These are phyloP conservation scores for Stenodema calcarata DNA, from an alignment of 2,888 invertebrate genomes.

Conservation along the genomic window DNA sequence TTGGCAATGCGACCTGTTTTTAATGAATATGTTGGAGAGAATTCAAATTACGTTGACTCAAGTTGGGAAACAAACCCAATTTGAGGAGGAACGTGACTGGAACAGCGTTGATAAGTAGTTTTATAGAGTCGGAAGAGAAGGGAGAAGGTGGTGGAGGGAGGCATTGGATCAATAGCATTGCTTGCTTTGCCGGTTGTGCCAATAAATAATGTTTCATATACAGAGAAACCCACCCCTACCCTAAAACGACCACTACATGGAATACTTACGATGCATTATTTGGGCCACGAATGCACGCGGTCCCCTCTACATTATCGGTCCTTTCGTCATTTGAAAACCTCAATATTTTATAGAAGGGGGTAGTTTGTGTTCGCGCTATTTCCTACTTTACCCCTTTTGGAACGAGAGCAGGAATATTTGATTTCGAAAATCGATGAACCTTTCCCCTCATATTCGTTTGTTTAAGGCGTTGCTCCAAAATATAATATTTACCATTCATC, in stretches of 20 bases:
- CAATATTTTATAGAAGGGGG: constrained; percentile 39
- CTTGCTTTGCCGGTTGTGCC: constrained; percentile 45
- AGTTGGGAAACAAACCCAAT: constrained; percentile 41
- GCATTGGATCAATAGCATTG: constrained; percentile 37
- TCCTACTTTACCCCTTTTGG: background rate
- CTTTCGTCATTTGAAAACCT: constrained; percentile 35
- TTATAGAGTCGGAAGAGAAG: constrained; percentile 26
- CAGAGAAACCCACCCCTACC: constrained; percentile 12
- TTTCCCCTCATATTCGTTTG: background rate
- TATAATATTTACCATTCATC: background rate
- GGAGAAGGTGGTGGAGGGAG: background rate
- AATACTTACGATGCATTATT: constrained; percentile 48
- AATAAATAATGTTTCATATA: constrained; percentile 48
- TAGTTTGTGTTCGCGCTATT: background rate
- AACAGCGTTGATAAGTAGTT: constrained; percentile 41
- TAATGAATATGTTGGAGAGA: constrained; percentile 39
- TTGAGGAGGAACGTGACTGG: constrained; percentile 43
- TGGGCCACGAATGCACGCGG: constrained; percentile 32
- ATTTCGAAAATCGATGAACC: background rate
- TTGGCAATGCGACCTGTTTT: constrained; percentile 10
- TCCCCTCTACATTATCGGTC: constrained; percentile 4
- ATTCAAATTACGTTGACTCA: constrained; percentile 41
- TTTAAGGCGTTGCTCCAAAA: background rate
- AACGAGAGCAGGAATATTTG: background rate
- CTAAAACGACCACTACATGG: constrained; percentile 9